These are phyloP conservation scores for Neodiprion virginianus DNA, from an alignment of 1,140 invertebrate genomes.

Conservation along the genomic window DNA sequence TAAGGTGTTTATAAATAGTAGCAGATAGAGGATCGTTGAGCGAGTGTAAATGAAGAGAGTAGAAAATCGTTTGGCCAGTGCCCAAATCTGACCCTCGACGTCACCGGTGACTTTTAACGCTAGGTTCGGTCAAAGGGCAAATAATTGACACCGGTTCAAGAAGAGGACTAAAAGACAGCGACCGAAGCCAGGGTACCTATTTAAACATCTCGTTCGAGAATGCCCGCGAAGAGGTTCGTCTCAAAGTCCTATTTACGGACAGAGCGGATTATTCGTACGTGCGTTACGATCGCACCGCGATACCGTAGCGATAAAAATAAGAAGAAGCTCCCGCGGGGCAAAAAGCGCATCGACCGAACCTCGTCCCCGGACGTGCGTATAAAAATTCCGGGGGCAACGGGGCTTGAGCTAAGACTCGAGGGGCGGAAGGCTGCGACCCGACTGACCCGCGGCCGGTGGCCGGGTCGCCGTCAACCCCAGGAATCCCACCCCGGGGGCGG, in stretches of 20 bases:
- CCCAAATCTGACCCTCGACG: slow-evolving; percentile 55
- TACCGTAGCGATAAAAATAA: neutral
- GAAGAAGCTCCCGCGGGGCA: neutral
- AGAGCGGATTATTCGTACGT: neutral
- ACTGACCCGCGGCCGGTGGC: slow-evolving; percentile 58
- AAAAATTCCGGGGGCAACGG: slow-evolving; percentile 29
- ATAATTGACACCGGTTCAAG: slow-evolving; percentile 52
- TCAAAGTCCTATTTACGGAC: neutral
- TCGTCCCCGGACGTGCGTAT: neutral
- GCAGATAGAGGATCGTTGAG: too few species aligned
- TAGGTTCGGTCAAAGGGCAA: slow-evolving; percentile 49
- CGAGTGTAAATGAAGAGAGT: too few species aligned
- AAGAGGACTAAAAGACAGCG: slow-evolving; percentile 18
- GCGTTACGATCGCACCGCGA: neutral
- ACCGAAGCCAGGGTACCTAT: slow-evolving; percentile 31
- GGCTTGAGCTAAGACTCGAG: slow-evolving; percentile 48
- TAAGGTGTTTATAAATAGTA: too few species aligned
- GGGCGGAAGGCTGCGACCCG: slow-evolving; percentile 57
- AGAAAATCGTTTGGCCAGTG: slow-evolving; percentile 26
- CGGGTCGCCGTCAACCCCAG: slow-evolving; percentile 48
- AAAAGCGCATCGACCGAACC: neutral
- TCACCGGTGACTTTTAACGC: slow-evolving; percentile 49
- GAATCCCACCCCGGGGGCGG: slow-evolving; percentile 40
- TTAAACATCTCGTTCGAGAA: neutral
- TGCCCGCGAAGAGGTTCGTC: neutral